phyloP scores from a whole-genome alignment of 2,797 vertebrate species.

The Neosilurus hyrtlii region DNA sequence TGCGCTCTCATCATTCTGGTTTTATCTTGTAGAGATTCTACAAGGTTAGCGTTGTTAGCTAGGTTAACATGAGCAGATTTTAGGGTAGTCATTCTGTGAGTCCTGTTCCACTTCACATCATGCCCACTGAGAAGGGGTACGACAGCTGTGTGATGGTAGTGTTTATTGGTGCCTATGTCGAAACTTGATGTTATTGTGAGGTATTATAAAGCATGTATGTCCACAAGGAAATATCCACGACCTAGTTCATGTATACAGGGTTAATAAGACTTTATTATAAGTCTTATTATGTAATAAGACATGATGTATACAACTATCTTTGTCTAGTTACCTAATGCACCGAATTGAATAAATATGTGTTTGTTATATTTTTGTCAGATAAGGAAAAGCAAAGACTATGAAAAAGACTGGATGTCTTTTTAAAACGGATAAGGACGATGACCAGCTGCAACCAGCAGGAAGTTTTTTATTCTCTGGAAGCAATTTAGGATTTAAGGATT shows the following conservation, averaged over 20 bases:
- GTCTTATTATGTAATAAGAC: no score
- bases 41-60: not conserved
- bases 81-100: not conserved
- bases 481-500: not conserved
- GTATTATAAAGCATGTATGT: not conserved
- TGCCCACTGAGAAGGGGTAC: not conserved
- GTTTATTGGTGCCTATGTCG: not conserved
- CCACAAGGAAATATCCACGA: not conserved
- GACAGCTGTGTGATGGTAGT: not conserved
- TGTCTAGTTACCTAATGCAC: not conserved
- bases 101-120: not conserved
- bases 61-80: not conserved
- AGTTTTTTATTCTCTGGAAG: not conserved
- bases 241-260: not conserved
- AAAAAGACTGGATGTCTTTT: not conserved
- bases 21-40: not conserved
- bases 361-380: not conserved
- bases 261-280: not conserved
- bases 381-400: not conserved
- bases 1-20: not conserved
- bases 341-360: not conserved
- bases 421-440: not conserved
- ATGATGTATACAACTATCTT: not conserved
- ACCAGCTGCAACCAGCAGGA: no score
- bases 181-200: not conserved